phyloP scores from a whole-genome alignment of 2,888 invertebrate species.

The Cephus pulcher region DNA sequence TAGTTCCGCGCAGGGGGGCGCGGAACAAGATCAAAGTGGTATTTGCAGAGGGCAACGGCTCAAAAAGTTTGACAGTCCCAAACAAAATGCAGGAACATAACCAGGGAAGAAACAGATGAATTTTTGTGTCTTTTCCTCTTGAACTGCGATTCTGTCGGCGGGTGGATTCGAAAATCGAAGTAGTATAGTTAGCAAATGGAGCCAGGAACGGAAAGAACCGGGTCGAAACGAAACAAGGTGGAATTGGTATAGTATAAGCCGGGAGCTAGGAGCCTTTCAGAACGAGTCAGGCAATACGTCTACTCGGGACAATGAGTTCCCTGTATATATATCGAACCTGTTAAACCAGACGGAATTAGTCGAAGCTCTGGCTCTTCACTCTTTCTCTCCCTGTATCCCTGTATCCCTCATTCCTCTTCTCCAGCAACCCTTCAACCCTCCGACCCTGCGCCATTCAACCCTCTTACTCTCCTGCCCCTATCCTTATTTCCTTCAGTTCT shows the following conservation, averaged over 20 bases:
- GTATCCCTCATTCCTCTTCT: neutral
- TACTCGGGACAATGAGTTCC: neutral
- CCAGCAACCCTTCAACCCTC: neutral
- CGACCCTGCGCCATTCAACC: neutral
- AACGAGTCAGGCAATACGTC: constrained; percentile 1
- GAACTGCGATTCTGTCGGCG: too few relatives aligned
- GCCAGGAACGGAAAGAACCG: neutral
- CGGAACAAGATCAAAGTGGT: too few relatives aligned
- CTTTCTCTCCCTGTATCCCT: neutral
- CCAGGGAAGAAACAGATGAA: too few relatives aligned
- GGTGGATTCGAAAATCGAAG: too few relatives aligned
- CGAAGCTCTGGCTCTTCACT: neutral
- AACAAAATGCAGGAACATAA: too few relatives aligned
- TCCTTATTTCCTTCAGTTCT: too few relatives aligned
- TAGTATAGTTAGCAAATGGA: too few relatives aligned
- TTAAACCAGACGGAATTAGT: constrained; percentile 18
- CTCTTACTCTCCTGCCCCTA: neutral
- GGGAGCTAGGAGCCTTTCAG: neutral
- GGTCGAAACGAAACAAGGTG: constrained; percentile 1
- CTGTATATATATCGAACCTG: constrained; percentile 5
- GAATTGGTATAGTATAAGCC: neutral
- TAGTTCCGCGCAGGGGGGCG: too few relatives aligned
- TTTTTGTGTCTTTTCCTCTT: too few relatives aligned
- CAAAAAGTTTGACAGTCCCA: too few relatives aligned
- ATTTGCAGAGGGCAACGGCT: too few relatives aligned